Base-by-base conservation (phyloP, 2,888 invertebrate species). In the Volucella bombylans region DNA sequence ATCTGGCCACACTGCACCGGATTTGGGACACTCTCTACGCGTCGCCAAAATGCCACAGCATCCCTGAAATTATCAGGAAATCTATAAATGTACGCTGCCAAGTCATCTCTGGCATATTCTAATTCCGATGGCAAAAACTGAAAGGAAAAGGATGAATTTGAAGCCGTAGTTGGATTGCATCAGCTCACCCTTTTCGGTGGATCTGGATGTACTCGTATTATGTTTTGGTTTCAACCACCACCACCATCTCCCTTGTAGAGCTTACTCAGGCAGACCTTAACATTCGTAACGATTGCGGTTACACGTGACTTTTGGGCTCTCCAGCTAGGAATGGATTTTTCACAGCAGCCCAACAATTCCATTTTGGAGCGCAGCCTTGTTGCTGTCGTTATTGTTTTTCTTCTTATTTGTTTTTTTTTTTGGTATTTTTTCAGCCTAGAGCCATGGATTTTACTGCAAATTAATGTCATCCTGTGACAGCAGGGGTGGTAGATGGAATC, bases 241-340 rank as follows among this genome's bases (percentile, higher is more conserved):
- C 10, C 41, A 14, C 23, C 18, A 62, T 61, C 54, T 47, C 79
- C 68, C 71, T 52, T 14, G 52, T 69, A 47, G 69, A 69, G 61
- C 43, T 45, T 54, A 64, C 68, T 74, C 15, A 38, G 64, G 45
- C 49, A 80, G 80, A 64, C 62, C 81, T 45, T 31, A 68, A 81
- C 68, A 81, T 77, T 81, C 62, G 72, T 59, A 85, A 72, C 85
- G 76, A 81, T 85, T 85, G 85, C 73, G 85, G 85, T 77, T 77
- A 81, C 85, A 85, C 85, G 85, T 85, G 85, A 85, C 79, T 79
- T 59, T 65, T 55, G 64, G 47, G 64, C 45, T 71, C 68, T 68
- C 31, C 41, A 77, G 14, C 59, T 59, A 12, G 14, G 23, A 71
- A 71, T 71, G 64, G 69, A 47, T 69, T 72, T 72, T 74, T 31